Evolutionary conservation across 2,888 invertebrate genomes (phyloP).

Genomic region (Hemicrepidius hirtus): DNA sequence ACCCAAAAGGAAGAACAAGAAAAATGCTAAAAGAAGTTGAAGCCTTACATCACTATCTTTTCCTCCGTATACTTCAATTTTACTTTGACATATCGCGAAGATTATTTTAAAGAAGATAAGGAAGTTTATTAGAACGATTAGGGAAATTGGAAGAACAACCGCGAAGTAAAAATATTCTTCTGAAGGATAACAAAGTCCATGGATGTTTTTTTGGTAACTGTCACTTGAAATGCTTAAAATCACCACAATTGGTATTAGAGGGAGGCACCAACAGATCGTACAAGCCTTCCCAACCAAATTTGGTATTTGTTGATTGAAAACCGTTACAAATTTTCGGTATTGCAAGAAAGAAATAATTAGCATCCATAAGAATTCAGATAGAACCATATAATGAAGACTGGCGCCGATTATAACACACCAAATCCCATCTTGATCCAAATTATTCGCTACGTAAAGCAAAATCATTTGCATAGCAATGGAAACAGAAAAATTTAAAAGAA

Average conservation of each 20-base stretch:
- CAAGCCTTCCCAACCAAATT: conserved; percentile 76
- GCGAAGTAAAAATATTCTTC: conserved; percentile 73
- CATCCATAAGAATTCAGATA: conserved; percentile 82
- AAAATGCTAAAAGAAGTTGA: conserved; percentile 74
- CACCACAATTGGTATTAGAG: conserved; percentile 73
- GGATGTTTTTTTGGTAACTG: conserved; percentile 71
- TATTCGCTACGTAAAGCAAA: conserved; percentile 69
- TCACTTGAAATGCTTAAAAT: conserved; percentile 71
- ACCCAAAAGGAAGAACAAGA: conserved; percentile 76
- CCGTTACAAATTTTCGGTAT: conserved; percentile 77
- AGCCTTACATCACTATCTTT: conserved; percentile 73
- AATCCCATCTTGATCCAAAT: conserved; percentile 67
- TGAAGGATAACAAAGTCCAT: conserved; percentile 73
- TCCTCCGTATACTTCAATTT: conserved; percentile 72
- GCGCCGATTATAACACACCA: conserved; percentile 76
- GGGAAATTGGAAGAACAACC: conserved; percentile 73
- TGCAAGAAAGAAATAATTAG: conserved; percentile 79
- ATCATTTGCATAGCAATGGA: conserved; percentile 72
- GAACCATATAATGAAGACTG: conserved; percentile 77
- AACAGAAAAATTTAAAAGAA: conserved; percentile 74
- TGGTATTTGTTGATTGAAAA: conserved; percentile 75
- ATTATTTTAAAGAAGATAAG: conserved; percentile 75
- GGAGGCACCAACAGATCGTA: conserved; percentile 77
- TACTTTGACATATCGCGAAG: conserved; percentile 70
- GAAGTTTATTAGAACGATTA: conserved; percentile 74